These are phyloP conservation scores for Thalassoma bifasciatum DNA, from an alignment of 2,113 vertebrate species.

Conservation along the genomic window DNA sequence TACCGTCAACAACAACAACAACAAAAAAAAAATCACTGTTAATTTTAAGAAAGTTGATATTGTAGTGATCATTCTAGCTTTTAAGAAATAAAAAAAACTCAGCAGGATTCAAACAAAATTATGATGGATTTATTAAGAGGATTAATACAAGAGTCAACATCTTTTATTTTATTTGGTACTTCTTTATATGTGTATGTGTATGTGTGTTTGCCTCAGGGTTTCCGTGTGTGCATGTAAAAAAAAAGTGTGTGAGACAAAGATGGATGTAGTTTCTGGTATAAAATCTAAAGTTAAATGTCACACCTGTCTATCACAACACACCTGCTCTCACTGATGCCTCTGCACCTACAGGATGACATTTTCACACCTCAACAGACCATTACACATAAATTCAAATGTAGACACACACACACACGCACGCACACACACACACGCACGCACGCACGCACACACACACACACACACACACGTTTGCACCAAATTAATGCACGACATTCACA, in stretches of 20 bases:
- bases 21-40: not conserved
- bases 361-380: slow-evolving; percentile 67
- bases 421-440: slow-evolving; percentile 4
- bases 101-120: not conserved
- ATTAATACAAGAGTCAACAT: not conserved
- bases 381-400: slow-evolving; percentile 20
- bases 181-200: slow-evolving; percentile 16
- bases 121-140: no score
- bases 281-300: slow-evolving; percentile 85
- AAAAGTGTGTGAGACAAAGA: slow-evolving; percentile 64
- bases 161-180: not conserved
- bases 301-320: slow-evolving; percentile 80
- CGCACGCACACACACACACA: not conserved
- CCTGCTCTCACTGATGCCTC: slow-evolving; percentile 67
- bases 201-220: not conserved
- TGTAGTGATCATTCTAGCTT: not conserved
- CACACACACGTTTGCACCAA: slow-evolving; percentile 3
- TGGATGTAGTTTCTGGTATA: slow-evolving; percentile 74
- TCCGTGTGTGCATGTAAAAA: slow-evolving; percentile 17
- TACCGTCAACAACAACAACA: no score
- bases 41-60: not conserved
- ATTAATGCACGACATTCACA: slow-evolving; percentile 14
- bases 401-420: slow-evolving; percentile 23
- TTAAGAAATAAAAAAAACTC: not conserved
- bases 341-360: slow-evolving; percentile 80